Conservation (phyloP, 1,140 invertebrate genomes). For the Pseudomyrmex dendroicus region DNA sequence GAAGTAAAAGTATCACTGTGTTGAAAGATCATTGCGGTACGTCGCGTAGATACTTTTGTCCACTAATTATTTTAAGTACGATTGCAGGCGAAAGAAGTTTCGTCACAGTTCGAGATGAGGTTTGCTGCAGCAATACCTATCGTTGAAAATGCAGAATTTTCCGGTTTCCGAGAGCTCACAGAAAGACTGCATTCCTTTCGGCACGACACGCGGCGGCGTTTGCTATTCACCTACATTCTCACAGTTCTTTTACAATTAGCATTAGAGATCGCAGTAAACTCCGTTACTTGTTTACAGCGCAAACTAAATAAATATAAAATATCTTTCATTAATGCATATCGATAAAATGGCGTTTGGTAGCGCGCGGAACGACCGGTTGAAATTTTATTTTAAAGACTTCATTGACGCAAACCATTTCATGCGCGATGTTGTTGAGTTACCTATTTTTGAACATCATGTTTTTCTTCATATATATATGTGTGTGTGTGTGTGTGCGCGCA, state of each 20-base stretch:
- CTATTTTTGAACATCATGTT: neutral
- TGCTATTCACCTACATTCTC: conserved; percentile 80
- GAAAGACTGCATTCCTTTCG: conserved; percentile 67
- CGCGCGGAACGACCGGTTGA: neutral
- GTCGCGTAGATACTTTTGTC: conserved; percentile 10
- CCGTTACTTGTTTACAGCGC: conserved; percentile 64
- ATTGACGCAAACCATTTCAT: neutral
- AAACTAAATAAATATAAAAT: conserved; percentile 20
- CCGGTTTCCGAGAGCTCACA: conserved; percentile 10
- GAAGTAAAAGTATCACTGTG: conserved; percentile 36
- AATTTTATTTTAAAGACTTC: conserved; percentile 18
- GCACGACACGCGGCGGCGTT: conserved; percentile 46
- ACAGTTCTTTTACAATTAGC: conserved; percentile 55
- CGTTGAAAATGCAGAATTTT: conserved; percentile 47
- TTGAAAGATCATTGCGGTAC: neutral
- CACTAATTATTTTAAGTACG: conserved; percentile 64
- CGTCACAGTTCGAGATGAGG: neutral
- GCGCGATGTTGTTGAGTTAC: neutral
- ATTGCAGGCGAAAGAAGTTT: conserved; percentile 30
- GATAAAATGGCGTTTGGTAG: conserved; percentile 4
- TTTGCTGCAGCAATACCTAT: neutral
- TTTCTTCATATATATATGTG: neutral
- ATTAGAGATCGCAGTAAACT: conserved; percentile 52
- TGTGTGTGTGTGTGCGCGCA: too few relatives aligned
- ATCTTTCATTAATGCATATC: conserved; percentile 30